Percentiles rank a stretch among this genome's conserved stretches.
Conservation (phyloP, 2,888 invertebrate genomes). For the Lasioglossum oenotherae region DNA sequence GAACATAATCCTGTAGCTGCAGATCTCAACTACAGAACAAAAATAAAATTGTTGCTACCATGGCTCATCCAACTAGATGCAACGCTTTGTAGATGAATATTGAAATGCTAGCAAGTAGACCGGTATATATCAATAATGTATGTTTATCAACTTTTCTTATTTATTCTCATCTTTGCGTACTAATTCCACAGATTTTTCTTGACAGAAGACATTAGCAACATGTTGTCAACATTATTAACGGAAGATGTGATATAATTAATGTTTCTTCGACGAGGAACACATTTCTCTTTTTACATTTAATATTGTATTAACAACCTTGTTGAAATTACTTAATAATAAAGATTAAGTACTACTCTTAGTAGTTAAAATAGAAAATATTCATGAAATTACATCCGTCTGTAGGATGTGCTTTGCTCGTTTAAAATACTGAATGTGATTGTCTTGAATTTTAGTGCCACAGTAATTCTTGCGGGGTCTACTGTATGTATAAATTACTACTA, state of each 20-base stretch:
- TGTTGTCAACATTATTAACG: neutral
- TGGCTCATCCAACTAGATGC: conserved; percentile 97
- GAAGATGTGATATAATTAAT: conserved; percentile 19
- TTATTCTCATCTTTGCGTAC: conserved; percentile 25
- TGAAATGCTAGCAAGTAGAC: neutral
- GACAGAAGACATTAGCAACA: neutral
- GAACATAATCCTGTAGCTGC: conserved; percentile 95
- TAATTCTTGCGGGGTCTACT: neutral
- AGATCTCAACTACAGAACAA: conserved; percentile 95
- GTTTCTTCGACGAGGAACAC: conserved; percentile 5
- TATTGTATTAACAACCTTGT: conserved; percentile 15
- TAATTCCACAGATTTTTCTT: conserved; percentile 30
- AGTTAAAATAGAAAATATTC: neutral
- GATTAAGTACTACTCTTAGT: neutral
- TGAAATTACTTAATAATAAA: neutral
- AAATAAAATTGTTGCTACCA: conserved; percentile 94
- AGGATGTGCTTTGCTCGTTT: neutral
- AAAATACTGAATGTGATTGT: neutral
- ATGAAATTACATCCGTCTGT: neutral
- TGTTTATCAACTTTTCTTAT: conserved; percentile 24
- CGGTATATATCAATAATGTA: conserved; percentile 10
- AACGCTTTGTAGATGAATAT: conserved; percentile 91
- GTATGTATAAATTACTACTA: conserved; percentile 3
- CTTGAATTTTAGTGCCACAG: neutral
- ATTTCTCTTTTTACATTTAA: conserved; percentile 34